phyloP scores from a whole-genome alignment of 23 tunicate species.

The Corella eumyota region DNA sequence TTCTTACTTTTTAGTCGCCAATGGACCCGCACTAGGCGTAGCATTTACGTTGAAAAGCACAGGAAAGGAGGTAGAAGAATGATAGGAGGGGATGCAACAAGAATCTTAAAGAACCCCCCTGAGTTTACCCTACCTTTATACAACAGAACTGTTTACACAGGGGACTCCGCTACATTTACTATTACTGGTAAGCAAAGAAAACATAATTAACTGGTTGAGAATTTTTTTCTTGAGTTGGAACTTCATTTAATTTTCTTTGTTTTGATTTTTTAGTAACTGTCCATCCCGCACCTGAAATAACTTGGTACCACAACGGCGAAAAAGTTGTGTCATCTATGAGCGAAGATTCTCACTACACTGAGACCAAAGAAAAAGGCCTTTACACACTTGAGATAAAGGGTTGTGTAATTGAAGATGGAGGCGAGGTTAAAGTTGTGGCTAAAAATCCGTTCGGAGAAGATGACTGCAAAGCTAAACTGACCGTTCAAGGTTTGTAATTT shows the following conservation, averaged over 20 bases:
- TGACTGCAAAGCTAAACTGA: constrained; percentile 72
- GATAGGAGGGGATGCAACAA: constrained; percentile 36
- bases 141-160: constrained; percentile 75
- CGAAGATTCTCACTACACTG: constrained; percentile 54
- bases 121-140: constrained; percentile 93
- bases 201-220: too few species aligned
- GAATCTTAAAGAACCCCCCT: constrained; percentile 60
- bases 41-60: constrained; percentile 62
- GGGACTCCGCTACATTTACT: constrained; percentile 69
- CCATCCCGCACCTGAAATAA: constrained; percentile 85
- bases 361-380: constrained; percentile 63
- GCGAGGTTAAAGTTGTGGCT: constrained; percentile 69
- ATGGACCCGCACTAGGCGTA: constrained; percentile 80
- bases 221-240: too few species aligned
- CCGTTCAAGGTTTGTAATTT: constrained; percentile 51
- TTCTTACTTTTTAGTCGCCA: constrained; percentile 9
- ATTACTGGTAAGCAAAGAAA: constrained; percentile 43
- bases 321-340: constrained; percentile 27
- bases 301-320: constrained; percentile 95
- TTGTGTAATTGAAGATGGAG: constrained; percentile 61
- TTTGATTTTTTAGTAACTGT: constrained; percentile 72
- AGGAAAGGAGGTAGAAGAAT: constrained; percentile 44
- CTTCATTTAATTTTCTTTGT: too few species aligned
- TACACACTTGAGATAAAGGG: constrained; percentile 59
- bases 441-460: constrained; percentile 86